Evolutionary conservation across 2,888 invertebrate genomes (phyloP), one percentile per base, ranked within the genome.

Genomic region (Diabrotica balteata): DNA sequence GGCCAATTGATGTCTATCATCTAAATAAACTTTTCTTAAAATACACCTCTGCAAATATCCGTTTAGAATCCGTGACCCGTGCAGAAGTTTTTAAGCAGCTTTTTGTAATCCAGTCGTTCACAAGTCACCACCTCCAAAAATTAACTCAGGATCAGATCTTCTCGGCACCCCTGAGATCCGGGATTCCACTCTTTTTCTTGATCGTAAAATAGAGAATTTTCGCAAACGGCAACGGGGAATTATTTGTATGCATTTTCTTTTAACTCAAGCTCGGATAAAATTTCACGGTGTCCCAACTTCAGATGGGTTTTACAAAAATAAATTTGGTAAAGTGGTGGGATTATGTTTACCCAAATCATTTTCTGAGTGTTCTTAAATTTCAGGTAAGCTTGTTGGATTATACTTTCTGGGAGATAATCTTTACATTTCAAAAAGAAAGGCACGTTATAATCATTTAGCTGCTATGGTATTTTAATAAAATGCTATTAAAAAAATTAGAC

Each of bases 71-170:
- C 8, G 65, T 66, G 66, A 61, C 44, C 52, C 52, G 47, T 64
- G 69, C 66, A 52, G 69, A 65, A 67, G 68, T 72, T 72, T 72
- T 75, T 77, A 78, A 78, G 76, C 77, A 50, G 74, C 77, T 78
- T 78, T 66, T 53, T 72, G 70, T 77, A 78, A 78, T 78, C 78
- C 77, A 75, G 72, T 77, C 76, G 74, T 76, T 78, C 76, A 73
- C 78, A 77, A 78, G 78, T 78, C 77, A 73, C 75, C 77, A 78
- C 77, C 76, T 78, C 73, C 66, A 72, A 68, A 77, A 77, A 78
- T 78, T 77, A 75, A 77, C 76, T 74, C 73, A 72, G 71, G 75
- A 77, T 77, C 76, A 75, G 77, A 78, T 77, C 75, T 66, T 74
- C 74, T 66, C 71, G 68, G 65, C 67, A 44, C 17, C 51, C 65